phyloP scores from a whole-genome alignment of 2,797 vertebrate species.

The Tadarida brasiliensis region DNA sequence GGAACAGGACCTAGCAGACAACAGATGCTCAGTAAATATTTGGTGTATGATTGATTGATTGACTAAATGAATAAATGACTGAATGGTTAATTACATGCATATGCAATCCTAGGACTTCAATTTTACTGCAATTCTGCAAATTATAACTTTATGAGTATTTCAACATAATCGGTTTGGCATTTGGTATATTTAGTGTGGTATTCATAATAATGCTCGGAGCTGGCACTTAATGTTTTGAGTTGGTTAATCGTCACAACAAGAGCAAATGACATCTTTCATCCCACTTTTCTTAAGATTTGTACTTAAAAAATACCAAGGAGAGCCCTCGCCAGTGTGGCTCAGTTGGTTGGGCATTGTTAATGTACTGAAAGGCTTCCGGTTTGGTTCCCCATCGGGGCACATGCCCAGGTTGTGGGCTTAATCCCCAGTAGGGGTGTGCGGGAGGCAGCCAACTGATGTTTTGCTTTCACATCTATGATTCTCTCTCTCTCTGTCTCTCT shows the following conservation, averaged over 20 bases:
- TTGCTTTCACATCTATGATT: neutral
- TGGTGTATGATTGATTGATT: neutral
- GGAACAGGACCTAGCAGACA: neutral
- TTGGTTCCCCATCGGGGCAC: neutral
- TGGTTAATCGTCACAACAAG: neutral
- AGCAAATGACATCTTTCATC: neutral
- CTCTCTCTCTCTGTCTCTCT: neutral
- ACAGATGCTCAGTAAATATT: neutral
- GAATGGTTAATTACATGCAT: neutral
- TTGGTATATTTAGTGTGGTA: neutral
- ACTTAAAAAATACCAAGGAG: neutral
- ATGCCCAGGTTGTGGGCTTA: neutral
- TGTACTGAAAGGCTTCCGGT: neutral
- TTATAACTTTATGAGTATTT: neutral
- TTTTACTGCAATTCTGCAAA: neutral
- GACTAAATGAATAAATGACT: neutral
- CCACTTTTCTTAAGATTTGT: conserved; percentile 1
- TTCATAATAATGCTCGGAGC: neutral
- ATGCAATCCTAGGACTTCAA: neutral
- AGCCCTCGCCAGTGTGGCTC: neutral
- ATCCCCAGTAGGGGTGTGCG: neutral
- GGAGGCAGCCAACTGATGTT: neutral
- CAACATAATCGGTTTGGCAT: neutral
- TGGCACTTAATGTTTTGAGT: neutral
- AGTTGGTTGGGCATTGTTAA: neutral